phyloP scores from a whole-genome alignment of 2,113 vertebrate species.

The Ictalurus punctatus region DNA sequence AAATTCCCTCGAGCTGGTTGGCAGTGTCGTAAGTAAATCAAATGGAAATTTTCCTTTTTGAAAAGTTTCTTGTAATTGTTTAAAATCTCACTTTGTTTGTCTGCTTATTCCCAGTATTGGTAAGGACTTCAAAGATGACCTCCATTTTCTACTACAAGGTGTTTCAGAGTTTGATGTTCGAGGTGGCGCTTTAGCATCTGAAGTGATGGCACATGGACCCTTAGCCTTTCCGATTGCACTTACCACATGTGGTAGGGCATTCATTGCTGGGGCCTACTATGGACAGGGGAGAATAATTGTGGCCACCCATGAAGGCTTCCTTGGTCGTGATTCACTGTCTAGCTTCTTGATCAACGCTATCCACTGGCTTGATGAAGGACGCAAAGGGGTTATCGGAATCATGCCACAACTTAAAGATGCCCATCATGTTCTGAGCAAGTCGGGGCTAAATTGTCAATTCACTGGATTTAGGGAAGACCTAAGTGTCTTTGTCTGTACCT shows the following conservation, averaged over 20 bases:
- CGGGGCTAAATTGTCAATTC: background rate
- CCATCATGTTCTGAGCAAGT: slow-evolving; percentile 32
- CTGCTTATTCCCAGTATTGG: slow-evolving; percentile 56
- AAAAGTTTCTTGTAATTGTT: background rate
- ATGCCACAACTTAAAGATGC: slow-evolving; percentile 18
- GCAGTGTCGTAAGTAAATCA: slow-evolving; percentile 75
- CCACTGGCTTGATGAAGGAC: slow-evolving; percentile 69
- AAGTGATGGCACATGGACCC: slow-evolving; percentile 71
- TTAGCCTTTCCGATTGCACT: slow-evolving; percentile 73
- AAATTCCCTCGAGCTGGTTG: slow-evolving; percentile 81
- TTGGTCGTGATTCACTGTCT: slow-evolving; percentile 56
- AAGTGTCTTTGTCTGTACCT: slow-evolving; percentile 38
- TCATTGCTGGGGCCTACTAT: slow-evolving; percentile 74
- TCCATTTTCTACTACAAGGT: slow-evolving; percentile 67
- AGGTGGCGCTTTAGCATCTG: slow-evolving; percentile 53
- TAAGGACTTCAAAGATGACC: slow-evolving; percentile 72
- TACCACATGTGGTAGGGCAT: slow-evolving; percentile 49
- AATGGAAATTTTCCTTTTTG: background rate
- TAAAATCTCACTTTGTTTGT: background rate
- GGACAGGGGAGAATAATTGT: slow-evolving; percentile 74
- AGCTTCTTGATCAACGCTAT: slow-evolving; percentile 70
- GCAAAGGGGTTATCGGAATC: slow-evolving; percentile 57
- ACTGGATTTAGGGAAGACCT: slow-evolving; percentile 11
- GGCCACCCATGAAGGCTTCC: slow-evolving; percentile 64
- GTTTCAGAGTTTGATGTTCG: slow-evolving; percentile 69